phyloP scores from a whole-genome alignment of 2,888 invertebrate genomes.

The Tinea semifulvella region DNA sequence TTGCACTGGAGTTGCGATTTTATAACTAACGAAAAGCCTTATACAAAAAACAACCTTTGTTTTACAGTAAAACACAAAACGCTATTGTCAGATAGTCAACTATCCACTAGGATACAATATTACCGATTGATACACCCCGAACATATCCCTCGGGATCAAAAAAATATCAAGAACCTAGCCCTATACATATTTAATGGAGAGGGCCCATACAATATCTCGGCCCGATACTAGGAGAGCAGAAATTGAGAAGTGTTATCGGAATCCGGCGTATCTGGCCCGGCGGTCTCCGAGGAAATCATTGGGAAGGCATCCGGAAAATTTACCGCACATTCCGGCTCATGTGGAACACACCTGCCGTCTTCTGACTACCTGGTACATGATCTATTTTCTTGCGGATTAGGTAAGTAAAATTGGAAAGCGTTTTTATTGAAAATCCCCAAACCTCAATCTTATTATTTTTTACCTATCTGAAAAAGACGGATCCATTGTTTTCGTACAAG shows the following conservation, averaged over 20 bases:
- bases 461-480: too few relatives aligned
- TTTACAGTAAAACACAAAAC: slow-evolving; percentile 5
- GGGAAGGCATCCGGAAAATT: slow-evolving; percentile 77
- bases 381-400: slow-evolving; percentile 38
- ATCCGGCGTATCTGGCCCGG: slow-evolving; percentile 63
- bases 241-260: slow-evolving; percentile 64
- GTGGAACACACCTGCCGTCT: slow-evolving; percentile 54
- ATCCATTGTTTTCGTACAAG: too few relatives aligned
- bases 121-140: slow-evolving; percentile 50
- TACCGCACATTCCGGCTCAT: slow-evolving; percentile 63
- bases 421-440: too few relatives aligned
- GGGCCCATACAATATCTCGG: slow-evolving; percentile 44
- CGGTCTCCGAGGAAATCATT: slow-evolving; percentile 81
- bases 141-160: slow-evolving; percentile 40
- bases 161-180: slow-evolving; percentile 36
- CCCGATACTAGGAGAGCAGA: slow-evolving; percentile 45
- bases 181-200: slow-evolving; percentile 37
- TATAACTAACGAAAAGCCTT: too few relatives aligned
- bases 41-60: too few relatives aligned
- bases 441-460: too few relatives aligned
- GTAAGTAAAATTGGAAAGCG: too few relatives aligned
- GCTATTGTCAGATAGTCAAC: slow-evolving; percentile 11
- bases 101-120: slow-evolving; percentile 26
- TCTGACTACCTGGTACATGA: slow-evolving; percentile 40
- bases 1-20: too few relatives aligned